A percentile compares a stretch with the other conserved stretches of the same genome.
These are phyloP conservation scores for Babyrousa celebensis DNA, from an alignment of 2,797 vertebrate species.

Conservation along the genomic window DNA sequence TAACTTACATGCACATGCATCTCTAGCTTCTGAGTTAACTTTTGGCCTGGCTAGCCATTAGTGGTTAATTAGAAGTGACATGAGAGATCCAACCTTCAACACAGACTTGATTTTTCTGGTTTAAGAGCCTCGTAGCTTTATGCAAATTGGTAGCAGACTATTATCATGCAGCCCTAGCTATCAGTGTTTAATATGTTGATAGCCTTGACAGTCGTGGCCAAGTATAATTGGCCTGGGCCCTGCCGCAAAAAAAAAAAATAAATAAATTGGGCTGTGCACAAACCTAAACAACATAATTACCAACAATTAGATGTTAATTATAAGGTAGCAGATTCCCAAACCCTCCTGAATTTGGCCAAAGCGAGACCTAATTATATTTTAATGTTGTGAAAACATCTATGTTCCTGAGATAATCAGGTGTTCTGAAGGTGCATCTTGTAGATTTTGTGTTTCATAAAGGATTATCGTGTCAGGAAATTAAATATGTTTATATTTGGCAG, in stretches of 20 bases:
- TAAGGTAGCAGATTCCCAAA: conserved; percentile 67
- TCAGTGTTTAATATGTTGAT: conserved; percentile 83
- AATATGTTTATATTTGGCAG: conserved; percentile 56
- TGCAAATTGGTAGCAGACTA: conserved; percentile 75
- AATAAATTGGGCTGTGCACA: conserved; percentile 79
- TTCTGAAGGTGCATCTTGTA: conserved; percentile 63
- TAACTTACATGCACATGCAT: neutral
- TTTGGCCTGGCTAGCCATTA: conserved; percentile 57
- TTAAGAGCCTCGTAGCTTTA: conserved; percentile 70
- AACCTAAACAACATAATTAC: conserved; percentile 85
- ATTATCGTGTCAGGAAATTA: conserved; percentile 63
- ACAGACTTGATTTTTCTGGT: conserved; percentile 68
- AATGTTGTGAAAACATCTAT: conserved; percentile 75
- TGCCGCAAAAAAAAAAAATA: conserved; percentile 69
- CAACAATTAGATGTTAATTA: conserved; percentile 85
- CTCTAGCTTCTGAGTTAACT: conserved; percentile 57
- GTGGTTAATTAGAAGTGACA: conserved; percentile 73
- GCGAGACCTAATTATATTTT: conserved; percentile 80
- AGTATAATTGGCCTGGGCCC: conserved; percentile 80
- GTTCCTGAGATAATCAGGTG: conserved; percentile 71
- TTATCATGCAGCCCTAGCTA: conserved; percentile 74
- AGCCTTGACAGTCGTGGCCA: conserved; percentile 79
- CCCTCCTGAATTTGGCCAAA: conserved; percentile 72
- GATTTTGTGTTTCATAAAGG: neutral
- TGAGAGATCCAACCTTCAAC: conserved; percentile 58